Conservation (phyloP, 2,797 vertebrate genomes). For the Pelobates cultripes region DNA sequence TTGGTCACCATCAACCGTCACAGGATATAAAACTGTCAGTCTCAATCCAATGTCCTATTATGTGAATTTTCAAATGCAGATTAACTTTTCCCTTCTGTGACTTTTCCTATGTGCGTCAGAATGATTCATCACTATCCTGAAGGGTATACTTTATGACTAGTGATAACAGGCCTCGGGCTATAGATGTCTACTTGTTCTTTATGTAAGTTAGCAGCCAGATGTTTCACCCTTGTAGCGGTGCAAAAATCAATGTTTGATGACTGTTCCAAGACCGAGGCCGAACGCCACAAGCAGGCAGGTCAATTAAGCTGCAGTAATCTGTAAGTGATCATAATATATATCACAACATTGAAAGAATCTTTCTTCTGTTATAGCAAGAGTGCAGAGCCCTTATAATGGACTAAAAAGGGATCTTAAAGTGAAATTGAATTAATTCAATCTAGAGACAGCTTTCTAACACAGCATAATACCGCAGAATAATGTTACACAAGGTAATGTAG, state of each 20-base stretch:
- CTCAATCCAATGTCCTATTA: neutral
- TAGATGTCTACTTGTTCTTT: slow-evolving; percentile 16
- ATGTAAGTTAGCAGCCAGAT: slow-evolving; percentile 24
- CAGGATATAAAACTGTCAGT: neutral
- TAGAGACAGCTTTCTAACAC: too few relatives aligned
- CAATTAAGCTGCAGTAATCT: neutral
- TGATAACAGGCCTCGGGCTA: slow-evolving; percentile 22
- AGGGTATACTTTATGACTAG: slow-evolving; percentile 21
- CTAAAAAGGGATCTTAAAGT: too few relatives aligned
- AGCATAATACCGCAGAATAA: too few relatives aligned
- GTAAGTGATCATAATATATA: too few relatives aligned
- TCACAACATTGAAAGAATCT: too few relatives aligned
- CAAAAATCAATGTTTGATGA: slow-evolving; percentile 13
- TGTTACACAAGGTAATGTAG: too few relatives aligned
- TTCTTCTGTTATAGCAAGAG: too few relatives aligned
- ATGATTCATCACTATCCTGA: slow-evolving; percentile 21
- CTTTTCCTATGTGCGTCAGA: slow-evolving; percentile 16
- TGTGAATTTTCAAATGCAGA: slow-evolving; percentile 8
- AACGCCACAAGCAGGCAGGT: neutral
- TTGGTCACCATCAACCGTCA: neutral
- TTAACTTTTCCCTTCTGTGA: neutral
- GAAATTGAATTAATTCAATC: too few relatives aligned
- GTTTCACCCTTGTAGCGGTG: slow-evolving; percentile 29
- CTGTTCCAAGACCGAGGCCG: neutral
- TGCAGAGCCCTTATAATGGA: too few relatives aligned